Base-by-base conservation (phyloP, 2,113 vertebrate genomes). In the Pipa parva region DNA sequence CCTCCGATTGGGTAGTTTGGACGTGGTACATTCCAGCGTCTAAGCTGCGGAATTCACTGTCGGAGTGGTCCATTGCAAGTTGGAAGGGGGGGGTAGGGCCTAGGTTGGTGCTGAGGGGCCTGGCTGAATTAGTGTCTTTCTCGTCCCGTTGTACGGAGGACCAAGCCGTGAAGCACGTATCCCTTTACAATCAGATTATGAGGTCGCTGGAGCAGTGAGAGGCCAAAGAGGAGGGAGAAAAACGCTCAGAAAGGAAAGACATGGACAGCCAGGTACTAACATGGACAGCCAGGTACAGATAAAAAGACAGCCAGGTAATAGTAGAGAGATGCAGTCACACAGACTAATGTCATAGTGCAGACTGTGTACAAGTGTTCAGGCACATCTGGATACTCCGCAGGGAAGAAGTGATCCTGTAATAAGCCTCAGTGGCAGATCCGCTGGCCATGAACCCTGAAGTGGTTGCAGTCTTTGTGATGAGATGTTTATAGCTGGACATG, bases 211-310 rank as follows among this genome's bases (percentile, higher is more conserved):
- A 52, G 55, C 68, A 27, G 31, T 59, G 73, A 68, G 70, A 75
- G 71, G 59, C 54, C 31, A 29, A 70, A 75, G 74, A 73, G 79
- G 83, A 71, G 78, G 74, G 74, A 73, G 79, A 80, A 78, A 74
- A 77, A 82, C 85, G 80, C 83, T 83, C 82, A 78, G 74, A 75
- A 74, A 72, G 27, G 77, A 73, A 68, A 78, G 85, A 85, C 88
- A 94, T 92, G 92, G 92, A 94, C 85, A 93, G 93, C 84, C 91
- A 93, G 92, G 93, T 92, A 92, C 77, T 79, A 77, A 73, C 74
- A 76, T 73, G 64, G 72, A 60, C 46, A 46, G 57, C 8, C 22
- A 69, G 31, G 45, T 22, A 52, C 45, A 13, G 57, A 31, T 11
- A 59, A 59, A 28, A 67, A 39, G 39, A 27, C 17, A 15, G 15